phyloP scores from a whole-genome alignment of 2,797 vertebrate species.

The Aselliscus stoliczkanus region DNA sequence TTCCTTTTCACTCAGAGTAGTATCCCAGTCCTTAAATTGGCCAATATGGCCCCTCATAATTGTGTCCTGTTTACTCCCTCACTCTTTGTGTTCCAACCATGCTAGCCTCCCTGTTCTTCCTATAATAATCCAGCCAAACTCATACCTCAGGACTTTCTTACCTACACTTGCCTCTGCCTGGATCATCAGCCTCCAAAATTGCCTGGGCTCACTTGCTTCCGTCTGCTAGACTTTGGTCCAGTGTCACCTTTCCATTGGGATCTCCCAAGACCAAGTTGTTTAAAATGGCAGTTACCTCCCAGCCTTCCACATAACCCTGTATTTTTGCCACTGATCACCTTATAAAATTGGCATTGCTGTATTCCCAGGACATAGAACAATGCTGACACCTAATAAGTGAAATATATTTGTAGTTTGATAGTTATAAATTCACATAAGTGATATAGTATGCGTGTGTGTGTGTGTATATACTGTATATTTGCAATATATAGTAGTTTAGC shows the following conservation, averaged over 20 bases:
- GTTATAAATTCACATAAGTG: neutral
- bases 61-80: fast-evolving
- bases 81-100: neutral
- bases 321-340: neutral
- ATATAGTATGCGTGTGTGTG: too few species aligned
- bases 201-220: neutral
- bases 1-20: neutral
- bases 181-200: neutral
- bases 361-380: neutral
- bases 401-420: neutral
- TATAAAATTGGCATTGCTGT: neutral
- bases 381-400: neutral
- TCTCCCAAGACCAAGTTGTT: neutral
- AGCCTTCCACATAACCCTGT: neutral
- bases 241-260: neutral
- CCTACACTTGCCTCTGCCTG: neutral
- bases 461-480: neutral
- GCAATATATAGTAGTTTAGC: neutral
- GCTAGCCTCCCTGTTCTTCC: neutral
- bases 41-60: neutral
- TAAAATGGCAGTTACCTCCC: neutral
- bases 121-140: neutral
- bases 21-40: neutral
- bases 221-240: neutral
- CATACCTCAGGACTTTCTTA: neutral